These are phyloP conservation scores for Whitmania pigra DNA, from an alignment of 1,140 invertebrate genomes.

Conservation along the genomic window DNA sequence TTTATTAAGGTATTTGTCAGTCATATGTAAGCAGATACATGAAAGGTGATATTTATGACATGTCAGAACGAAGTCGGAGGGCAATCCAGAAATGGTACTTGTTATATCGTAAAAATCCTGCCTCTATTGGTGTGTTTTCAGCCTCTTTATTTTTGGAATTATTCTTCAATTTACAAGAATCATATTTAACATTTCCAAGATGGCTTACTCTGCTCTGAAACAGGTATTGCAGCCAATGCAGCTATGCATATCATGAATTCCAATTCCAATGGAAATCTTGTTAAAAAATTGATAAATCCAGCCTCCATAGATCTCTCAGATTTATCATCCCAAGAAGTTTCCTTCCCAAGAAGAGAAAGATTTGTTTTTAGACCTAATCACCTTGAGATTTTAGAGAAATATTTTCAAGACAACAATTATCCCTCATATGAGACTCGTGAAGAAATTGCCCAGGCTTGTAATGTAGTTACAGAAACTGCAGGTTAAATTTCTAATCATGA, in stretches of 20 bases:
- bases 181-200: not conserved
- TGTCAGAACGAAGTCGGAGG: slow-evolving; percentile 37
- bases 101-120: slow-evolving; percentile 32
- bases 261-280: not conserved
- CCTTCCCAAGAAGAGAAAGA: slow-evolving; percentile 34
- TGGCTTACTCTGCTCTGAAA: not conserved
- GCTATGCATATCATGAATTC: slow-evolving; percentile 14
- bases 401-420: slow-evolving; percentile 40
- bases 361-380: slow-evolving; percentile 42
- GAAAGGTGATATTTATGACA: slow-evolving; percentile 36
- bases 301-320: slow-evolving; percentile 11
- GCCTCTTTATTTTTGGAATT: not conserved
- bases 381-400: slow-evolving; percentile 39
- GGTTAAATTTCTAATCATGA: slow-evolving; percentile 19
- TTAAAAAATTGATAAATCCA: slow-evolving; percentile 15
- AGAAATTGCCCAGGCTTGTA: slow-evolving; percentile 39
- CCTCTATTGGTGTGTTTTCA: slow-evolving; percentile 25
- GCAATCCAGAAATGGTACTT: slow-evolving; percentile 39
- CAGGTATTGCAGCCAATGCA: slow-evolving; percentile 18
- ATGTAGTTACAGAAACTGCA: slow-evolving; percentile 26
- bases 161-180: not conserved
- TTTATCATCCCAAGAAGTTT: not conserved
- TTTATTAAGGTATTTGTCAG: slow-evolving; percentile 32
- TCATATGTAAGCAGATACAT: slow-evolving; percentile 39
- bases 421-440: slow-evolving; percentile 39